Evolutionary conservation across 2,113 vertebrate genomes (phyloP), one percentile per base, ranked within the genome.

Genomic region (Caranx melampygus): DNA sequence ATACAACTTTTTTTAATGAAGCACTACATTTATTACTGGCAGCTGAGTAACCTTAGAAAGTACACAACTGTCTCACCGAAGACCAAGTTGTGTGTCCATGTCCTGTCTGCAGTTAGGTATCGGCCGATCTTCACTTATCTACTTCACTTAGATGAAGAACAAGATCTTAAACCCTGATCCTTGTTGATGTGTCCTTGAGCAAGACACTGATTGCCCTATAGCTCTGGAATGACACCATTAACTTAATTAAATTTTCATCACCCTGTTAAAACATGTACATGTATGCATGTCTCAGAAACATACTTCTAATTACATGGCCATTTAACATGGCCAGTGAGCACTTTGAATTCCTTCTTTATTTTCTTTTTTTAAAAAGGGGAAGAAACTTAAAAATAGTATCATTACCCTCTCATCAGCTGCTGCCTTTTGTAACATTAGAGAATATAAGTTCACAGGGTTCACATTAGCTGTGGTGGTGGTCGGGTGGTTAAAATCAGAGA

Each of bases 401-500:
- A 76, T 72, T 79, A 67, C 72, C 37, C 71, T 88, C 84, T 88
- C 62, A 85, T 87, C 61, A 67, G 21, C 21, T 40, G 2, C 69
- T 74, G 73, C 35, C 72, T 79, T 88, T 87, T 79, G 77, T 84
- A 86, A 72, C 82, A 78, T 87, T 72, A 77, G 55, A 86, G 79
- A 88, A 87, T 66, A 76, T 64, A 83, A 73, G 89, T 88, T 91
- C 84, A 85, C 66, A 61, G 72, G 75, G 80, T 87, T 87, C 55
- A 83, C 72, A 89, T 89, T 92, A 86, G 87, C 79, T 15, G 59
- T 85, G 47, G 74, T 69, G 79, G 81, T 85, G 87, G 90, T 87
- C 60, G 45, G 31, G 73, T 66, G 78, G 72, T 84, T 82, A 82
- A 75, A 88, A 78, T 84, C 70, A 70, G 80, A 86, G 74, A 62